These are phyloP conservation scores for Hiodon tergisus DNA, from an alignment of 2,113 vertebrate species.

Conservation along the genomic window DNA sequence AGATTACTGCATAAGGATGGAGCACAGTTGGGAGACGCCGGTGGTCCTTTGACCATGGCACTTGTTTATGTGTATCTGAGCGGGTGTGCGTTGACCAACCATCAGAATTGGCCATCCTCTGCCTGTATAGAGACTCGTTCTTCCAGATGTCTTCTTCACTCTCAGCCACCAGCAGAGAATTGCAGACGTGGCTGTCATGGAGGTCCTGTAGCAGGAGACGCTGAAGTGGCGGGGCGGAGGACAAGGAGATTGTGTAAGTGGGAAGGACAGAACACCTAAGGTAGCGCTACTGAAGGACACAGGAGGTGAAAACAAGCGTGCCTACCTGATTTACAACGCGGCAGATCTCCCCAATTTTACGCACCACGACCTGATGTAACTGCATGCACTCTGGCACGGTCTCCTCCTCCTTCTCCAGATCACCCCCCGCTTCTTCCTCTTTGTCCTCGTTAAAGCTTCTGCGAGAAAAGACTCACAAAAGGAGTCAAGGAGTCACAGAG, in stretches of 20 bases:
- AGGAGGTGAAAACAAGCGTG: not conserved
- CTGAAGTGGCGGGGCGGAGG: constrained; percentile 49
- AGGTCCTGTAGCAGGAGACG: constrained; percentile 90
- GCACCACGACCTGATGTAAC: constrained; percentile 80
- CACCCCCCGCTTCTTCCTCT: constrained; percentile 40
- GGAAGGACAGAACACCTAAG: not conserved
- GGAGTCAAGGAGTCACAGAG: not conserved
- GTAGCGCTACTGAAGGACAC: not conserved
- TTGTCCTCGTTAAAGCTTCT: constrained; percentile 54
- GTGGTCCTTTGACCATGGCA: no score
- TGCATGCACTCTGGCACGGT: constrained; percentile 71
- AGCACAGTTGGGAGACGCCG: no score
- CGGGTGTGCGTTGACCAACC: constrained; percentile 56
- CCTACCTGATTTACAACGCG: constrained; percentile 89
- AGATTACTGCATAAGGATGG: no score
- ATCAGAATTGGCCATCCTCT: constrained; percentile 68
- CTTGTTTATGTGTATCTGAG: not conserved
- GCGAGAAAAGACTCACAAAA: not conserved
- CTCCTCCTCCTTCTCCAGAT: constrained; percentile 60
- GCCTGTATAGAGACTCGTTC: constrained; percentile 80
- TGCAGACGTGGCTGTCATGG: constrained; percentile 90
- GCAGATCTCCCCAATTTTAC: constrained; percentile 88
- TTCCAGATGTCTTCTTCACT: constrained; percentile 99
- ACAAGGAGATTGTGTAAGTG: not conserved
- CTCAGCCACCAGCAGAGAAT: constrained; percentile 92